Percentiles rank a stretch among this genome's conserved stretches.
Conservation (phyloP, 2,888 invertebrate species). For the Drosophila niveifrons region DNA sequence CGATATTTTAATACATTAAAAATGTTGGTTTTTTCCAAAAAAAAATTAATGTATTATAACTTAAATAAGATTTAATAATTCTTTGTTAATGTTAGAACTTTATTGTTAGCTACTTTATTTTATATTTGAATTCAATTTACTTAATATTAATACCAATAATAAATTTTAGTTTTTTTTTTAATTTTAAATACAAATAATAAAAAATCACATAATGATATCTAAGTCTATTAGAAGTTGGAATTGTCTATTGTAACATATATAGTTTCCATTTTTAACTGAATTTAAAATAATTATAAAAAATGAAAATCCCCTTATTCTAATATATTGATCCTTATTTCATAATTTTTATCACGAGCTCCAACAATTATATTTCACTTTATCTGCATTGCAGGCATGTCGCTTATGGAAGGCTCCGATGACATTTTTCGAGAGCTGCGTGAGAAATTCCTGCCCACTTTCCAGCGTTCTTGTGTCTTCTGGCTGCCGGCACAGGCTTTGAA, state of each 20-base stretch:
- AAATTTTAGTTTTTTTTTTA: too few relatives aligned
- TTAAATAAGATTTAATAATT: too few relatives aligned
- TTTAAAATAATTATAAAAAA: neutral
- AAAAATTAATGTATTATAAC: too few relatives aligned
- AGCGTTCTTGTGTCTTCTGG: conserved; percentile 93
- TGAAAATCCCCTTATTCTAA: too few relatives aligned
- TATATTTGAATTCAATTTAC: neutral
- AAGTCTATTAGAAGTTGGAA: too few relatives aligned
- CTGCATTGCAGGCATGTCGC: conserved; percentile 88
- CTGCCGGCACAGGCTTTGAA: conserved; percentile 92
- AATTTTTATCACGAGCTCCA: neutral
- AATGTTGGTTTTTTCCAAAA: too few relatives aligned
- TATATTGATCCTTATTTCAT: neutral
- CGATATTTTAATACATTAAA: too few relatives aligned
- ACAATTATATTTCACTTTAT: neutral
- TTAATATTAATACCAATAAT: too few relatives aligned
- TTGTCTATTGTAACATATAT: neutral
- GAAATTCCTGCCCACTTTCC: conserved; percentile 90
- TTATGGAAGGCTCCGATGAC: conserved; percentile 90
- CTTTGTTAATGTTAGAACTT: too few relatives aligned
- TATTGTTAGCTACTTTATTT: neutral
- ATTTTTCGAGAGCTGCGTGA: conserved; percentile 89
- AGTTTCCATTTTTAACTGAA: too few relatives aligned
- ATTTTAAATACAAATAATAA: too few relatives aligned
- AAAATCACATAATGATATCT: too few relatives aligned